Evolutionary conservation across 1,140 invertebrate genomes (phyloP).

Genomic region (Drosophila takahashii): DNA sequence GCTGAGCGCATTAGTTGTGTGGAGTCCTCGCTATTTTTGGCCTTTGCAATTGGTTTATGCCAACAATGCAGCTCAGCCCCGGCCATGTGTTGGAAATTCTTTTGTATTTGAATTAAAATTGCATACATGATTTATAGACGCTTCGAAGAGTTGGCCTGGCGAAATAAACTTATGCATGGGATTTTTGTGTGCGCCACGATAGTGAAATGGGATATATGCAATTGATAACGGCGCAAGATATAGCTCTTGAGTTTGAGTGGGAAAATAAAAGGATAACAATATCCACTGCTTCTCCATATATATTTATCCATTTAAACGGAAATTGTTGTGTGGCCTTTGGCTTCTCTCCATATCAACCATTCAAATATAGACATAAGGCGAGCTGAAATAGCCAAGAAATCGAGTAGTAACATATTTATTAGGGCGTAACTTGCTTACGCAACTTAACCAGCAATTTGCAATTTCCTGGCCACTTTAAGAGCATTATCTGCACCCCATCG

Average conservation of each 20-base stretch:
- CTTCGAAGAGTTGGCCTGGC: constrained; percentile 47
- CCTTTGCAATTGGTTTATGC: constrained; percentile 80
- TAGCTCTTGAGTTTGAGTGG: constrained; percentile 13
- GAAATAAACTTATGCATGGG: constrained; percentile 78
- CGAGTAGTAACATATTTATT: constrained; percentile 38
- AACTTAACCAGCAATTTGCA: constrained; percentile 74
- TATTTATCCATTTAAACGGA: no score
- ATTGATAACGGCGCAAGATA: constrained; percentile 33
- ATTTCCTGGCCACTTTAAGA: constrained; percentile 71
- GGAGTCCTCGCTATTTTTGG: constrained; percentile 74
- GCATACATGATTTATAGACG: constrained; percentile 77
- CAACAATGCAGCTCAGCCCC: constrained; percentile 56
- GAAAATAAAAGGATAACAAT: not conserved
- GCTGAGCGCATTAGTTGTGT: constrained; percentile 77
- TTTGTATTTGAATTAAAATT: constrained; percentile 82
- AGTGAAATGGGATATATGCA: constrained; percentile 33
- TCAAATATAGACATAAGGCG: constrained; percentile 63
- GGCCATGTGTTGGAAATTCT: constrained; percentile 64
- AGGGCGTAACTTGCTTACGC: constrained; percentile 33
- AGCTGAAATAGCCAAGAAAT: constrained; percentile 33
- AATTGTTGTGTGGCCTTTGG: not conserved
- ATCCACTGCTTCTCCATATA: no score
- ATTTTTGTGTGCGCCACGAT: constrained; percentile 53
- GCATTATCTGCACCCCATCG: constrained; percentile 58
- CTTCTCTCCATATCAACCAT: constrained; percentile 7